These are phyloP conservation scores for Sipha maydis DNA, from an alignment of 2,888 invertebrate genomes.

Conservation along the genomic window DNA sequence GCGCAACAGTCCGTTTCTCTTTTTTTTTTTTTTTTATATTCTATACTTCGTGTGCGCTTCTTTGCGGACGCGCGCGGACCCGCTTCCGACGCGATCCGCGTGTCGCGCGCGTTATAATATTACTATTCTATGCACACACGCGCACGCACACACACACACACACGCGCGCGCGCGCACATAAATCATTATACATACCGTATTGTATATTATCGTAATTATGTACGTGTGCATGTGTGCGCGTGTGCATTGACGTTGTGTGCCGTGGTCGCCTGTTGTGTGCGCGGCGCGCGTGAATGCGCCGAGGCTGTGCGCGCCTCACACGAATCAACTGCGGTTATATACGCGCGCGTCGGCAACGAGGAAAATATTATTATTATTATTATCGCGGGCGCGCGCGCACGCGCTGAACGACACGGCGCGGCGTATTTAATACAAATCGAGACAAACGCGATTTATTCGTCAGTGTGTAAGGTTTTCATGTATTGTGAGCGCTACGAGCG, in stretches of 20 bases:
- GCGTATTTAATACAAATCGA: slow-evolving; percentile 6
- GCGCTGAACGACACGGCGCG: background rate
- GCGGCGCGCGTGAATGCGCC: background rate
- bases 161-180: background rate
- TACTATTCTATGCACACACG: background rate
- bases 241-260: no score
- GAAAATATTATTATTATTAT: background rate
- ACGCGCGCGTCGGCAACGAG: background rate
- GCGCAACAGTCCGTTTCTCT: slow-evolving; percentile 43
- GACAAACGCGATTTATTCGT: slow-evolving; percentile 10
- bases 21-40: background rate
- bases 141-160: no score
- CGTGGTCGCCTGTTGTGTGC: no score
- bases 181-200: background rate
- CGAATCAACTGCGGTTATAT: background rate
- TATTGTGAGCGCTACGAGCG: background rate
- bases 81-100: no score
- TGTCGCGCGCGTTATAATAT: slow-evolving; percentile 12
- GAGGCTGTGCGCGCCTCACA: no score
- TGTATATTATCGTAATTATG: no score
- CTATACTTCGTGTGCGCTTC: slow-evolving; percentile 13
- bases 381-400: background rate
- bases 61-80: slow-evolving; percentile 33
- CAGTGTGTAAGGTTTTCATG: no score
- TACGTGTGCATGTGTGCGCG: no score